phyloP scores from a whole-genome alignment of 1,140 invertebrate genomes.

The Drosophila truncata region DNA sequence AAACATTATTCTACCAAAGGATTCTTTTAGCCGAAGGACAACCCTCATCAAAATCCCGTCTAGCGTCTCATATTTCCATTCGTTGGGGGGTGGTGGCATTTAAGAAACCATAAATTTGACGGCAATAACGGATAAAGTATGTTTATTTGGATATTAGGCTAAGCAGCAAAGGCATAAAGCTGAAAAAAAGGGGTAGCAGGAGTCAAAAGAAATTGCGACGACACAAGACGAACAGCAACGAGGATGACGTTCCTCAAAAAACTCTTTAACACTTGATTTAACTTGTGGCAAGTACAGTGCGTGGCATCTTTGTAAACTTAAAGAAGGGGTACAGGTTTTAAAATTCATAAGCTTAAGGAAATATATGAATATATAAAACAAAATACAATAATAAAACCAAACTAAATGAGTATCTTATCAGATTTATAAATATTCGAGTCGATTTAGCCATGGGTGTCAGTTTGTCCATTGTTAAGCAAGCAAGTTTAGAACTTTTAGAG shows the following conservation, averaged over 20 bases:
- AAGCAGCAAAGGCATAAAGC: slow-evolving; percentile 53
- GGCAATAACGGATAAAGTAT: slow-evolving; percentile 83
- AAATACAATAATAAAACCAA: no score
- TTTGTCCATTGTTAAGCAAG: no score
- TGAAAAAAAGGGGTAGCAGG: slow-evolving; percentile 70
- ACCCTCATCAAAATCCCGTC: slow-evolving; percentile 72
- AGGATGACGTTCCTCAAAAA: slow-evolving; percentile 52
- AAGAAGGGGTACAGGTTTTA: not conserved
- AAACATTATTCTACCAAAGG: slow-evolving; percentile 15
- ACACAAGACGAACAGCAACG: slow-evolving; percentile 33
- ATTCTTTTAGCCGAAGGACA: slow-evolving; percentile 1
- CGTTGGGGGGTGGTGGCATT: slow-evolving; percentile 41
- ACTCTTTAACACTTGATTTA: slow-evolving; percentile 84
- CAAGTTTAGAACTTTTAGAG: no score
- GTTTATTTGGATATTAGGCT: slow-evolving; percentile 82
- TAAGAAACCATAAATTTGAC: slow-evolving; percentile 82
- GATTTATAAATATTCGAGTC: no score
- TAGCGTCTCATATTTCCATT: slow-evolving; percentile 62
- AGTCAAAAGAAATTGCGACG: slow-evolving; percentile 40
- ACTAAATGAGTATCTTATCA: no score
- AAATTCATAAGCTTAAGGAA: not conserved
- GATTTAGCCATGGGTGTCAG: no score
- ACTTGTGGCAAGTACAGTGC: slow-evolving; percentile 42
- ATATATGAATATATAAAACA: no score
- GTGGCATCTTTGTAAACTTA: not conserved